A percentile compares a stretch with the other conserved stretches of the same genome.
Evolutionary conservation across 2,113 vertebrate genomes (phyloP).

Genomic region (Pagrus major): DNA sequence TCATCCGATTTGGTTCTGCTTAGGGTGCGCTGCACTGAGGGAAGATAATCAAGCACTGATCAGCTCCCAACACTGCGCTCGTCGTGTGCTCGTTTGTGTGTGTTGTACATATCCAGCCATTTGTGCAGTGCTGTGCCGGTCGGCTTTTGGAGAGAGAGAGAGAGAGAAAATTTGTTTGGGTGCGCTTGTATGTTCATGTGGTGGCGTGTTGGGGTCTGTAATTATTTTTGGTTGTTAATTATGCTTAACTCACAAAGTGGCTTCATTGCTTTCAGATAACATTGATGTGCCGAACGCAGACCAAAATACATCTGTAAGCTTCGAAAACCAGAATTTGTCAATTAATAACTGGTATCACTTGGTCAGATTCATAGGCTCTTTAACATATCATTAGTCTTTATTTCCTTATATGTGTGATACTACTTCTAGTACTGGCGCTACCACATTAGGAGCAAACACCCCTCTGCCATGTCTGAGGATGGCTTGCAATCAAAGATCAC

Average conservation of each 20-base stretch:
- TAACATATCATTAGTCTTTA: too few relatives aligned
- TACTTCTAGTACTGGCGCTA: too few relatives aligned
- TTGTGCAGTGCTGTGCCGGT: constrained; percentile 10
- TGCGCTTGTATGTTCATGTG: neutral
- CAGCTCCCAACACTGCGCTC: constrained; percentile 42
- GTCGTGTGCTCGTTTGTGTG: neutral
- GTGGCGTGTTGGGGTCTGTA: neutral
- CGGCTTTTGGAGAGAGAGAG: neutral
- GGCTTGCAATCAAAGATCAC: too few relatives aligned
- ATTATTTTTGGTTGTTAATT: constrained; percentile 1
- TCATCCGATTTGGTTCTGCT: constrained; percentile 72
- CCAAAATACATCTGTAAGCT: neutral
- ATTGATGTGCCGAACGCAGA: neutral
- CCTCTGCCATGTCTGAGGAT: too few relatives aligned
- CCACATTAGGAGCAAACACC: too few relatives aligned
- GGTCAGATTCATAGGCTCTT: neutral
- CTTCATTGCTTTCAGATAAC: neutral
- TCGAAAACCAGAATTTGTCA: neutral
- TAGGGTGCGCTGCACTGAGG: constrained; percentile 56
- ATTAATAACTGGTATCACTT: neutral
- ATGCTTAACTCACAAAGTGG: neutral
- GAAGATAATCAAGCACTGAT: constrained; percentile 78
- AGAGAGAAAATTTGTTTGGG: constrained; percentile 3
- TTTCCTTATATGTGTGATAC: too few relatives aligned
- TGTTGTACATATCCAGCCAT: neutral